phyloP scores from a whole-genome alignment of 1,140 invertebrate genomes.

The Pseudomyrmex gracilis region DNA sequence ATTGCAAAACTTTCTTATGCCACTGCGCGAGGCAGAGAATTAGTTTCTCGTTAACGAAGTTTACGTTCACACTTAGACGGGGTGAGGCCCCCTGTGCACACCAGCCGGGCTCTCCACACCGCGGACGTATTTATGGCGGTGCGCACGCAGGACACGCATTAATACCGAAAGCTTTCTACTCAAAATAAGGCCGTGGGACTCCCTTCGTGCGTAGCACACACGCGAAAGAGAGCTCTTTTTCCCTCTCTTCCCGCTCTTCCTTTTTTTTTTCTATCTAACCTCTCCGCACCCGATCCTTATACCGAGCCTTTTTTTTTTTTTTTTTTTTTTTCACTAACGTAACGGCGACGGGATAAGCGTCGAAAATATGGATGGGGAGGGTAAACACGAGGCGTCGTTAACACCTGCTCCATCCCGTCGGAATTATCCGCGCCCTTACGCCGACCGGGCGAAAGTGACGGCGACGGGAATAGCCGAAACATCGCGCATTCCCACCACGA shows the following conservation, averaged over 20 bases:
- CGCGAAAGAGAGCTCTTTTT: conserved; percentile 12
- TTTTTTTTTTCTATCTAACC: background rate
- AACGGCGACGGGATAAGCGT: conserved; percentile 68
- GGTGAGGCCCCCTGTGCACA: conserved; percentile 11
- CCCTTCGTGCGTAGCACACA: background rate
- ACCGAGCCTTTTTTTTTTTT: conserved; percentile 41
- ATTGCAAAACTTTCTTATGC: conserved; percentile 75
- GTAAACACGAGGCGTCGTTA: conserved; percentile 78
- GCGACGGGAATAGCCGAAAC: conserved; percentile 42
- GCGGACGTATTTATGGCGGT: conserved; percentile 78
- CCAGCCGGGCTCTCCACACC: conserved; percentile 41
- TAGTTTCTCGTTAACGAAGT: conserved; percentile 84
- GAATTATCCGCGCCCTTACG: conserved; percentile 70
- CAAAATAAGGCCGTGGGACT: conserved; percentile 58
- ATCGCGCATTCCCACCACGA: conserved; percentile 33
- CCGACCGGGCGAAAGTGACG: conserved; percentile 2
- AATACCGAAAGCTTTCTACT: conserved; percentile 51
- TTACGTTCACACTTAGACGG: conserved; percentile 77
- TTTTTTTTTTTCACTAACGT: conserved; percentile 58
- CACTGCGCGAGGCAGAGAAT: conserved; percentile 75
- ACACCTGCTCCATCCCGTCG: conserved; percentile 81
- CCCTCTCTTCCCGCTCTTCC: background rate
- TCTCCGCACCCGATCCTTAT: background rate
- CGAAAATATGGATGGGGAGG: conserved; percentile 71
- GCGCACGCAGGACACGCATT: conserved; percentile 76